These are phyloP conservation scores for Apomyelois bistriatella DNA, from an alignment of 2,888 invertebrate genomes.

Conservation along the genomic window DNA sequence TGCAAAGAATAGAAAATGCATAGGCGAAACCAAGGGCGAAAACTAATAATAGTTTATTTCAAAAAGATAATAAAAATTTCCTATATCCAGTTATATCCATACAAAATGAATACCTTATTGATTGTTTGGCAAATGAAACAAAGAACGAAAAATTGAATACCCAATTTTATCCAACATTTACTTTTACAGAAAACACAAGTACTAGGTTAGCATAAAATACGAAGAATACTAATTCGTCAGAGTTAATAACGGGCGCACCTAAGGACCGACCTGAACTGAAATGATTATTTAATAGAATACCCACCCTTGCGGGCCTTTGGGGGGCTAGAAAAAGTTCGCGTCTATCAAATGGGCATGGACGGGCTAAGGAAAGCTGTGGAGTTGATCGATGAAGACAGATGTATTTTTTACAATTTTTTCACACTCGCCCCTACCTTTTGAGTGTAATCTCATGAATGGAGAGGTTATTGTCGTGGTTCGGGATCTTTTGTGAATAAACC, in stretches of 20 bases:
- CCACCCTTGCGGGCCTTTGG: conserved; percentile 49
- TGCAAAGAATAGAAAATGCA: no score
- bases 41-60: no score
- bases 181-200: neutral
- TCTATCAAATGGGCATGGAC: conserved; percentile 59
- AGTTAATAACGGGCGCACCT: conserved; percentile 58
- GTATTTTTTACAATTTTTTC: conserved; percentile 23
- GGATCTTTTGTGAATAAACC: neutral
- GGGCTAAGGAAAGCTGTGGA: conserved; percentile 41
- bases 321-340: conserved; percentile 73
- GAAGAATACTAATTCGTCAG: conserved; percentile 47
- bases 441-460: neutral
- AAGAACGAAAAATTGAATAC: no score
- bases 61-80: no score
- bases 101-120: no score
- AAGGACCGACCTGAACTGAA: conserved; percentile 55
- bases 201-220: conserved; percentile 29
- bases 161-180: neutral
- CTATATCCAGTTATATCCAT: no score
- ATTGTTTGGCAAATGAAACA: no score
- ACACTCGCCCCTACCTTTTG: conserved; percentile 13
- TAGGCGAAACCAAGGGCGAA: no score
- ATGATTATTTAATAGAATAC: conserved; percentile 71
- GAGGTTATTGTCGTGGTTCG: conserved; percentile 10
- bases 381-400: conserved; percentile 28